Base-by-base conservation (phyloP, 2,888 invertebrate genomes). In the Caenorhabditis becei region DNA sequence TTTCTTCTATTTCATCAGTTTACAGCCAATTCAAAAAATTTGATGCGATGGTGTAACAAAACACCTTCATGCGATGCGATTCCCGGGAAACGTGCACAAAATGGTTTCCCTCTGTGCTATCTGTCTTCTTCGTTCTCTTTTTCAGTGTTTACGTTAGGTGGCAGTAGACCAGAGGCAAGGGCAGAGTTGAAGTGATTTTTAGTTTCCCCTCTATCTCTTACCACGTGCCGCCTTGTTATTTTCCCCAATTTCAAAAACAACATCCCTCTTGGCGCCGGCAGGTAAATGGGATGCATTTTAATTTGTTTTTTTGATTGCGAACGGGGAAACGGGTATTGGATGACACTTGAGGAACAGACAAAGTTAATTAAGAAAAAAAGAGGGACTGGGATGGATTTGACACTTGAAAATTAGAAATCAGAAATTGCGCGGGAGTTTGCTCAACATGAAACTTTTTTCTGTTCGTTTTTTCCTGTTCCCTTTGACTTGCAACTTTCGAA, bases 181-280 rank as follows among this genome's bases (percentile, higher is more conserved):
- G 20, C 56, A 65, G 65, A 65, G 65, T 65, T 66, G 47, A 65
- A 74, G 74, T 66, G 65, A 66, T 65, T 74, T 74, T 74, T 65
- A 65, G 58, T 74, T 74, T 47, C 53, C 58, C 18, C 41, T 2
- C 41, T 14, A n/a, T 32, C 32, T 4, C 4, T 32, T 32, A 75
- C 74, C 74, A 75, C 74, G 74, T 75, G 74, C 74, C 66, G 14
- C 37, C 16, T 35, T 61, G 61, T 61, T 61, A 24, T 61, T 62
- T 26, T 37, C 49, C 56, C 35, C 58, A 65, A 59, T 41, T 74
- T 63, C 32, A 61, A 66, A 75, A 75, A 75, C 74, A 75, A 66
- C 66, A 75, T 58, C 51, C 47, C 49, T 49, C n/a, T n/a, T n/a
- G n/a, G n/a, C n/a, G n/a, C n/a, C 49, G 20, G 8, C 49, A 24